Conservation (phyloP, 2,113 vertebrate species). For the Gopherus evgoodei region DNA sequence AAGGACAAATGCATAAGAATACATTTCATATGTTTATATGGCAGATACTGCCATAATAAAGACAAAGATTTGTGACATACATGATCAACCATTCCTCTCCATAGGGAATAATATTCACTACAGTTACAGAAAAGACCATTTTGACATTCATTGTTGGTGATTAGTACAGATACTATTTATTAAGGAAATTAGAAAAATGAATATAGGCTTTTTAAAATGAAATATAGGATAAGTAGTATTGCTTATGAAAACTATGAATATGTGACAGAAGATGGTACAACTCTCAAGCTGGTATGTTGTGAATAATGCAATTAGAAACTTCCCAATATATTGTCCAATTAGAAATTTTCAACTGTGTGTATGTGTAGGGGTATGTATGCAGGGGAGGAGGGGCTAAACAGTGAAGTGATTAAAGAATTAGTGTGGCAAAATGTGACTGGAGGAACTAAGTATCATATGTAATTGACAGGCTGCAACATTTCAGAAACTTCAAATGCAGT, state of each 20-base stretch:
- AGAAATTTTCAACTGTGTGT: not conserved
- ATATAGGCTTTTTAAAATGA: not conserved
- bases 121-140: not conserved
- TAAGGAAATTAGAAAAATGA: not conserved
- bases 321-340: not conserved
- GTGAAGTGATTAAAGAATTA: not conserved
- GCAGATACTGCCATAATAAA: not conserved
- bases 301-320: not conserved
- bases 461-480: not conserved
- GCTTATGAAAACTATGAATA: not conserved
- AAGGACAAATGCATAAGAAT: not conserved
- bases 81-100: not conserved
- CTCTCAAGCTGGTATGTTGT: not conserved
- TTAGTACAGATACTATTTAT: not conserved
- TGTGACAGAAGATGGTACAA: not conserved
- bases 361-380: not conserved
- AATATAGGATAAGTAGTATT: not conserved
- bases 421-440: not conserved
- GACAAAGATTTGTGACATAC: not conserved
- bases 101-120: not conserved
- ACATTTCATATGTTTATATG: constrained; percentile 7
- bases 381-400: not conserved
- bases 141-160: not conserved
- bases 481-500: not conserved
- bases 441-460: not conserved